phyloP scores from a whole-genome alignment of 2,888 invertebrate species.

The Polydrusus tereticollis region DNA sequence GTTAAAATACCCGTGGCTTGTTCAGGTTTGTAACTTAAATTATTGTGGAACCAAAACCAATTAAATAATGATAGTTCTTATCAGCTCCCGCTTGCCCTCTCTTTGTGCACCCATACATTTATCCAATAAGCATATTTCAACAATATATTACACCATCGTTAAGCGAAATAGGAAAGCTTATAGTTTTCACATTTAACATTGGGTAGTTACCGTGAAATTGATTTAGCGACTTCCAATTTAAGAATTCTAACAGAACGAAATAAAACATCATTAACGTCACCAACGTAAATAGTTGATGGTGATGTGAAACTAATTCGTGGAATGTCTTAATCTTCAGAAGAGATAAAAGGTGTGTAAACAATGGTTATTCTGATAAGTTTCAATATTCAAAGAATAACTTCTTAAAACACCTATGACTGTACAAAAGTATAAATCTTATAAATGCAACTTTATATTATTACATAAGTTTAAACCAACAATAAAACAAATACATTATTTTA shows the following conservation, averaged over 20 bases:
- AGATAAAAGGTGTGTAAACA: background rate
- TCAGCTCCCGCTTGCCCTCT: too few species aligned
- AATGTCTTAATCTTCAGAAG: background rate
- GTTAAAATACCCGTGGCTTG: too few species aligned
- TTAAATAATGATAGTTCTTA: background rate
- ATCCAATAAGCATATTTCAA: background rate
- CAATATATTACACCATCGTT: conserved; percentile 3
- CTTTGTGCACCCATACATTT: background rate
- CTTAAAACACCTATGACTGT: too few species aligned
- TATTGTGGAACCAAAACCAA: too few species aligned
- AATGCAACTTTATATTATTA: too few species aligned
- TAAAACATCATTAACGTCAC: conserved; percentile 1
- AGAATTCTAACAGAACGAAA: background rate
- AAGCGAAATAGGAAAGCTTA: conserved; percentile 10
- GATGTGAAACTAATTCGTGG: background rate
- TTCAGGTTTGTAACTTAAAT: too few species aligned
- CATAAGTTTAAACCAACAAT: too few species aligned
- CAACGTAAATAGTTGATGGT: background rate
- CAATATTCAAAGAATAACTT: background rate
- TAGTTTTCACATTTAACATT: background rate
- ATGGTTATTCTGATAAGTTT: background rate
- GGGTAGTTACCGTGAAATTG: background rate
- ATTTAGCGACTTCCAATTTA: background rate
- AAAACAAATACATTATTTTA: too few species aligned
- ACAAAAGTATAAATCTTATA: too few species aligned